Evolutionary conservation across 1,140 invertebrate genomes (phyloP).

Genomic region (Antheraea pernyi): DNA sequence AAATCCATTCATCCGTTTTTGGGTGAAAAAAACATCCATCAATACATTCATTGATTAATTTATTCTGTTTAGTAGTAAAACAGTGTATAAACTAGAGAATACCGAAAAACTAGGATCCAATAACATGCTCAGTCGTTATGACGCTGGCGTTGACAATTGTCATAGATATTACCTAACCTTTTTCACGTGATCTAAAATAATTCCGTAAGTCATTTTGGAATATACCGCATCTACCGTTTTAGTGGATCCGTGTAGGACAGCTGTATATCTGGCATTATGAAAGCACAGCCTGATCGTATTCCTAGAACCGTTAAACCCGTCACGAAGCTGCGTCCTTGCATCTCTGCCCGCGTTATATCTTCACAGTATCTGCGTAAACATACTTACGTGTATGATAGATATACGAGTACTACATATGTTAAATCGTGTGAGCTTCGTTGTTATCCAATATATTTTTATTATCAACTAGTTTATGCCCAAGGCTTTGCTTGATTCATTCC

Average conservation of each 20-base stretch:
- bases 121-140: too few species aligned
- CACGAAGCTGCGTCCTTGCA: conserved; percentile 14
- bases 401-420: not conserved
- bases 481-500: too few species aligned
- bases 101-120: too few species aligned
- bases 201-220: not conserved
- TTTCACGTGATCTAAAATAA: too few species aligned
- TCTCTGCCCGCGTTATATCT: not conserved
- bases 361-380: not conserved
- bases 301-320: conserved; percentile 20
- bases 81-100: too few species aligned
- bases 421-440: not conserved
- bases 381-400: not conserved
- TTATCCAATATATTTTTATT: not conserved
- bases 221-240: not conserved
- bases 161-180: too few species aligned
- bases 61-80: too few species aligned
- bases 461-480: too few species aligned
- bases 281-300: conserved; percentile 27
- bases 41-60: too few species aligned
- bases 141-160: too few species aligned
- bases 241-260: conserved; percentile 8
- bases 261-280: conserved; percentile 21
- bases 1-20: too few species aligned
- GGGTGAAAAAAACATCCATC: too few species aligned